These are phyloP conservation scores for Tragulus kanchil DNA, from an alignment of 2,113 vertebrate species.

Conservation along the genomic window DNA sequence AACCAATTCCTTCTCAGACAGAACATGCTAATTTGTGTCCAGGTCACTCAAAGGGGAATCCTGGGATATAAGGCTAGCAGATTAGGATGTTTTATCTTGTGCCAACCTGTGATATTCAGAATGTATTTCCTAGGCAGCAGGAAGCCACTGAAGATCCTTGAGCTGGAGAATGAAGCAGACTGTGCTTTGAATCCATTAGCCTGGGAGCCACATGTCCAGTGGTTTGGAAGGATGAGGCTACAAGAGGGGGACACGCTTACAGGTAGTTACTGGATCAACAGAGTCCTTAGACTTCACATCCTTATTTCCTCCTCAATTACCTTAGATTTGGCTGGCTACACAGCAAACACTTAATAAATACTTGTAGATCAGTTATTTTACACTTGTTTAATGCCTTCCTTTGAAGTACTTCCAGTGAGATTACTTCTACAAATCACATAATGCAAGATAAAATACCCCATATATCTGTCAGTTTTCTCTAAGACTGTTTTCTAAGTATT, in stretches of 20 bases:
- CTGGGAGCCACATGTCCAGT: background rate
- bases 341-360: conserved; percentile 82
- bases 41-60: background rate
- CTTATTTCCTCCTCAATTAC: conserved; percentile 63
- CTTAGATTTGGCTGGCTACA: conserved; percentile 66
- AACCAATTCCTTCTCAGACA: background rate
- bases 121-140: background rate
- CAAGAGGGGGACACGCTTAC: background rate
- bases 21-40: background rate
- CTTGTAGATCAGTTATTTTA: conserved; percentile 83
- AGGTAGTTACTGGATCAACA: background rate
- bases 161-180: background rate
- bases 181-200: background rate
- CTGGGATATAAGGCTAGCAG: background rate
- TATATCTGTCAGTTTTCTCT: conserved; percentile 84
- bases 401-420: conserved; percentile 82
- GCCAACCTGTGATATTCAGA: background rate
- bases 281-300: background rate
- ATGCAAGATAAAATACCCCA: conserved; percentile 82
- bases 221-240: background rate
- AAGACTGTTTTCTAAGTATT: conserved; percentile 81
- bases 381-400: conserved; percentile 80
- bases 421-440: conserved; percentile 84
- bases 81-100: background rate
- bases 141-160: background rate